Conservation (phyloP, 2,797 vertebrate genomes). For the Myotis daubentonii region DNA sequence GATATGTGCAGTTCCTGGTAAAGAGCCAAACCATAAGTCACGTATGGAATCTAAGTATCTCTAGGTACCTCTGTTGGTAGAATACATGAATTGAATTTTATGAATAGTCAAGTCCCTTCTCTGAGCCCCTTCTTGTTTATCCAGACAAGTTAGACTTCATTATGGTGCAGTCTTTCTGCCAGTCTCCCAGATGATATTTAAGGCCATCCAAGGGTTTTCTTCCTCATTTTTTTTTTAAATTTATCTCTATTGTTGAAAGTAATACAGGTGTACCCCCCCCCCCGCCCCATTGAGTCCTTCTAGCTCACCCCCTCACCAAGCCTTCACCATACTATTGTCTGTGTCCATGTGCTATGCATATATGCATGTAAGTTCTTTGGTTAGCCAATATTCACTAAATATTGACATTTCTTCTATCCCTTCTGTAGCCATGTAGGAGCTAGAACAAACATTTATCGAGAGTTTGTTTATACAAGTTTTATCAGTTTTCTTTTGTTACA, state of each 20-base stretch:
- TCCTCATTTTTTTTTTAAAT: neutral
- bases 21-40: neutral
- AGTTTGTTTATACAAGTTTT: neutral
- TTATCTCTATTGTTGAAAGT: no score
- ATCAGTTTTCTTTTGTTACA: slow-evolving; percentile 10
- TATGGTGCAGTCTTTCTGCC: neutral
- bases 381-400: neutral
- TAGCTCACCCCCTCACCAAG: no score
- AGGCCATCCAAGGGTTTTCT: neutral
- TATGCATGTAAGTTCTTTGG: no score
- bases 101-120: neutral
- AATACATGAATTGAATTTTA: neutral
- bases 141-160: neutral
- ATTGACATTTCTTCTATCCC: neutral
- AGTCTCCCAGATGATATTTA: neutral
- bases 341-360: no score
- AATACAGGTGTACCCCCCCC: no score
- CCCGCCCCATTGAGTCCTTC: no score
- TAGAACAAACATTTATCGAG: slow-evolving; percentile 6
- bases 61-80: neutral
- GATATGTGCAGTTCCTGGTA: neutral
- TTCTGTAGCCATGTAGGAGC: neutral
- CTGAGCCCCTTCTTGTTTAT: neutral
- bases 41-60: neutral
- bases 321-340: no score